phyloP scores from a whole-genome alignment of 1,140 invertebrate genomes.

The Meteorus sp. region DNA sequence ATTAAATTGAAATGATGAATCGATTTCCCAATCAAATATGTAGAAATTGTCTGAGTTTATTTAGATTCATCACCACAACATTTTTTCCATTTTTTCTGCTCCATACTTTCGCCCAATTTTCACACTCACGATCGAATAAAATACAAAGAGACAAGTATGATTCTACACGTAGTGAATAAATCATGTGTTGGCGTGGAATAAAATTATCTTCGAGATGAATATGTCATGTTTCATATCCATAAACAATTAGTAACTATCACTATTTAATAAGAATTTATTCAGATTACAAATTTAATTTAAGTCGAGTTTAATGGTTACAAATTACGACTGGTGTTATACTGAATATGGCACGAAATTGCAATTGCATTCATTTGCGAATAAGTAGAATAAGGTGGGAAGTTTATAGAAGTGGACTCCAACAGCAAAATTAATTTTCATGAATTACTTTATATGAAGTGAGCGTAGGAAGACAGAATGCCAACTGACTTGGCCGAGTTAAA shows the following conservation, averaged over 20 bases:
- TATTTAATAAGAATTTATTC: conserved; percentile 46
- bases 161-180: too few relatives aligned
- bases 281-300: conserved; percentile 42
- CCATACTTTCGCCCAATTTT: too few relatives aligned
- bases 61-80: too few relatives aligned
- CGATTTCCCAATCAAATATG: too few relatives aligned
- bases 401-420: conserved; percentile 2
- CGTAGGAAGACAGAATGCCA: conserved; percentile 51
- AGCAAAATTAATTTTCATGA: conserved; percentile 21
- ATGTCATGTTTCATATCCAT: conserved; percentile 5
- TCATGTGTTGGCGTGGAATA: too few relatives aligned
- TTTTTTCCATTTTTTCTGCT: too few relatives aligned
- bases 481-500: conserved; percentile 55
- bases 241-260: conserved; percentile 38
- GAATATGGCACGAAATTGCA: too few relatives aligned
- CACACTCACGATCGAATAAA: too few relatives aligned
- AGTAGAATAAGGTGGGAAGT: background rate
- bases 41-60: too few relatives aligned
- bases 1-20: too few relatives aligned
- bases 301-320: conserved; percentile 23
- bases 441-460: conserved; percentile 33
- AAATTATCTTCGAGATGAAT: background rate
- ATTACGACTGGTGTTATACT: conserved; percentile 4
- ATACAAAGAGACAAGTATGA: too few relatives aligned
- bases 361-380: too few relatives aligned